Evolutionary conservation across 1,140 invertebrate species (phyloP).

Genomic region (Pseudomyrmex cubaensis): DNA sequence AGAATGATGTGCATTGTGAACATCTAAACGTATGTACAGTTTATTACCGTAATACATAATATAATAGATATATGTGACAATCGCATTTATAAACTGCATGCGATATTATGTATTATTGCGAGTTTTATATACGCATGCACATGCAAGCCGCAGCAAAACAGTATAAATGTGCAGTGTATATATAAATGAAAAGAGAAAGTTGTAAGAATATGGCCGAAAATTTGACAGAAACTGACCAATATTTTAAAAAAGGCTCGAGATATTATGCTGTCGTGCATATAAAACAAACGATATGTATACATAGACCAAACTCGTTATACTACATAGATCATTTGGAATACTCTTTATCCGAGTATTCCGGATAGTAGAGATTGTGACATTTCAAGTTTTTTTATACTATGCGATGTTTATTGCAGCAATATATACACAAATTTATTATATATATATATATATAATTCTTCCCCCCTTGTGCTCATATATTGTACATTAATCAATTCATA

Average conservation of each 20-base stretch:
- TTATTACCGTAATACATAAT: slow-evolving; percentile 5
- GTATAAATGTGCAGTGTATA: slow-evolving; percentile 41
- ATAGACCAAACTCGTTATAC: slow-evolving; percentile 11
- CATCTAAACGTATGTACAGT: slow-evolving; percentile 12
- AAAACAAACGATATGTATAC: slow-evolving; percentile 17
- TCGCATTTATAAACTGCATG: slow-evolving; percentile 82
- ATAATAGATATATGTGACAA: slow-evolving; percentile 81
- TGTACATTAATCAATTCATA: no score
- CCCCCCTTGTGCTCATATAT: no score
- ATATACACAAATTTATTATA: no score
- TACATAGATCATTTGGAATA: no score
- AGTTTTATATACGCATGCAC: slow-evolving; percentile 64
- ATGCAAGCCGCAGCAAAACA: slow-evolving; percentile 32
- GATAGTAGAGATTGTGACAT: no score
- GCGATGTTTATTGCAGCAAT: no score
- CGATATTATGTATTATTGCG: slow-evolving; percentile 77
- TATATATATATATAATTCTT: no score
- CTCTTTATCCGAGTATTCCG: no score
- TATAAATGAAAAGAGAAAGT: slow-evolving; percentile 40
- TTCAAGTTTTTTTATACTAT: no score
- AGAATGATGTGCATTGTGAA: slow-evolving; percentile 23
- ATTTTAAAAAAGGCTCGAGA: slow-evolving; percentile 52
- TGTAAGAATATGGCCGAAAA: slow-evolving; percentile 43
- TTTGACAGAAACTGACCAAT: slow-evolving; percentile 70
- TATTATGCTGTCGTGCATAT: slow-evolving; percentile 36